Percentiles rank a stretch among this genome's conserved stretches.
phyloP scores from a whole-genome alignment of 1,140 invertebrate species.

The Diabrotica virgifera region DNA sequence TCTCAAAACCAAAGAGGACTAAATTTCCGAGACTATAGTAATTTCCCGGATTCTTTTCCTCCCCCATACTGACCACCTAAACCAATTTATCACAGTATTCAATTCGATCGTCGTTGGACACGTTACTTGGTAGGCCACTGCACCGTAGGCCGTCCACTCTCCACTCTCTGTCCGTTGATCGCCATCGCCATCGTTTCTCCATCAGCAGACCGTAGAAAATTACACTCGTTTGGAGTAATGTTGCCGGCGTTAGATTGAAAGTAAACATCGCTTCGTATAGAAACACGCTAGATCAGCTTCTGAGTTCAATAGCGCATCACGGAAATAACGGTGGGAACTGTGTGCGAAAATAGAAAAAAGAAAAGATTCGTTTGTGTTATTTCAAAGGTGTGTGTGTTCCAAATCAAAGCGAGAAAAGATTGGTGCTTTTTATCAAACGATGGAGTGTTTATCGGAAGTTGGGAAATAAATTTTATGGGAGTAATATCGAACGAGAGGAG shows the following conservation, averaged over 20 bases:
- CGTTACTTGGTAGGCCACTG: not conserved
- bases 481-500: no score
- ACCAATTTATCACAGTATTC: not conserved
- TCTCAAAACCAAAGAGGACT: no score
- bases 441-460: no score
- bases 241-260: conserved; percentile 21
- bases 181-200: not conserved
- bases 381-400: no score
- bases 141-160: no score
- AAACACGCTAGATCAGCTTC: conserved; percentile 14
- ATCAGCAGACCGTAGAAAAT: conserved; percentile 18
- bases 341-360: no score
- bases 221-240: conserved; percentile 20
- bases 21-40: no score
- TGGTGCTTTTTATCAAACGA: no score
- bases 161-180: not conserved
- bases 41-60: not conserved
- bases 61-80: not conserved
- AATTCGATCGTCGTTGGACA: not conserved
- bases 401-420: no score
- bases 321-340: not conserved
- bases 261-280: conserved; percentile 17
- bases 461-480: no score
- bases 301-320: not conserved
- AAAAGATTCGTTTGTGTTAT: no score